Evolutionary conservation across 1,140 invertebrate genomes (phyloP).

Genomic region (Mercenaria mercenaria): DNA sequence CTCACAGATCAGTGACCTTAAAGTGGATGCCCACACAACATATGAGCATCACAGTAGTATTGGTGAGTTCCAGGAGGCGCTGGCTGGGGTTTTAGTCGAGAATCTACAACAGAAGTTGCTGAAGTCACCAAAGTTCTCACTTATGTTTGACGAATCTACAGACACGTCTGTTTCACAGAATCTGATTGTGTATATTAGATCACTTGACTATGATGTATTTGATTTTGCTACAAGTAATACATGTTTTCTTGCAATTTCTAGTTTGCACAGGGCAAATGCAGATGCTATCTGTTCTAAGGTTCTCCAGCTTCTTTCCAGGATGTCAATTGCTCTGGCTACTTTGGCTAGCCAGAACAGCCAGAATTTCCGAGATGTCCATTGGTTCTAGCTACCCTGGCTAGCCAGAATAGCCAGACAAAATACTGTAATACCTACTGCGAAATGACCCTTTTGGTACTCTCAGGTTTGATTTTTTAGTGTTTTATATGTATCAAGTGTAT

Average conservation of each 20-base stretch:
- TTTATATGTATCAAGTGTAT: no score
- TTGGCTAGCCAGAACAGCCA: no score
- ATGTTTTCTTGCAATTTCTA: background rate
- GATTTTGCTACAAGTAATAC: background rate
- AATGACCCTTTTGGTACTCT: no score
- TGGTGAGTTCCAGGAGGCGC: background rate
- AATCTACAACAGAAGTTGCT: background rate
- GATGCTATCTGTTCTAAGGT: no score
- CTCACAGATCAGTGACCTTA: background rate
- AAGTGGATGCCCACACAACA: background rate
- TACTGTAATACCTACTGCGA: no score
- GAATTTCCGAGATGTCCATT: no score
- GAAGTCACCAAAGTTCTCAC: background rate
- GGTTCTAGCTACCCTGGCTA: no score
- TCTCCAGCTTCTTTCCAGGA: no score
- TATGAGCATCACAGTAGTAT: background rate
- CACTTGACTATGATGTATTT: background rate
- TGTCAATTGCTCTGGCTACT: no score
- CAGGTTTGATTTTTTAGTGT: no score
- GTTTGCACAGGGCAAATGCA: no score
- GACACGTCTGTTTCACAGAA: background rate
- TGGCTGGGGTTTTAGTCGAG: background rate
- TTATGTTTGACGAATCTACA: background rate
- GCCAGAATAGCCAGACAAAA: no score
- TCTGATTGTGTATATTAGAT: background rate